Evolutionary conservation across 2,113 vertebrate species (phyloP).

Genomic region (Grammatotria lemairii): DNA sequence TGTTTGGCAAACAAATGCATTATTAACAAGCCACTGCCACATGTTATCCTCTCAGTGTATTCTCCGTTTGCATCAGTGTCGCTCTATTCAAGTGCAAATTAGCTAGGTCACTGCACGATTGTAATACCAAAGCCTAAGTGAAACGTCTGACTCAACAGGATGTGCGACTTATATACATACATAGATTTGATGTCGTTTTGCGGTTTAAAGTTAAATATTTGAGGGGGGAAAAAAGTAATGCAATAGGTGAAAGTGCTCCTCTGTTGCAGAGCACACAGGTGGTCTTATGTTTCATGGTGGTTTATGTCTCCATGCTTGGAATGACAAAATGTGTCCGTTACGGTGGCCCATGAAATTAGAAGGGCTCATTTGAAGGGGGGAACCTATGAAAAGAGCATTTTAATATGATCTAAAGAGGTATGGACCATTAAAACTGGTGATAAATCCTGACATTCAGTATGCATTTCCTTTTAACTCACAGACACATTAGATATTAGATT

Average conservation of each 20-base stretch:
- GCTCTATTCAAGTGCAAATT: slow-evolving; percentile 53
- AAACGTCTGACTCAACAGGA: neutral
- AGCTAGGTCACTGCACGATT: slow-evolving; percentile 20
- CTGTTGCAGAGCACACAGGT: neutral
- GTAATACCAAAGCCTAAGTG: neutral
- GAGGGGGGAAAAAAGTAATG: accelerated
- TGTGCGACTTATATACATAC: neutral
- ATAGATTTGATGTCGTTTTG: neutral
- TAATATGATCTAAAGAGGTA: slow-evolving; percentile 23
- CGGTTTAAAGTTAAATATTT: neutral
- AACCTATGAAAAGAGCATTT: slow-evolving; percentile 18
- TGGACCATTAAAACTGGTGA: slow-evolving; percentile 25
- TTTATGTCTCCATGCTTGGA: neutral
- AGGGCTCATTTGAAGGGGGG: slow-evolving; percentile 3
- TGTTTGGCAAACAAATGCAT: slow-evolving; percentile 70
- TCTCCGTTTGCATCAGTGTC: slow-evolving; percentile 19
- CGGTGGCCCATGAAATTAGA: slow-evolving; percentile 36
- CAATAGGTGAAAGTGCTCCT: neutral
- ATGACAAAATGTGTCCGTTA: slow-evolving; percentile 19
- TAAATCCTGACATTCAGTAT: slow-evolving; percentile 49
- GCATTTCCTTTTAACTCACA: slow-evolving; percentile 42
- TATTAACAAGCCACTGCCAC: slow-evolving; percentile 64
- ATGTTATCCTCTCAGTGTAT: slow-evolving; percentile 36
- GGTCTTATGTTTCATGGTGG: neutral
- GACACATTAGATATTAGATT: slow-evolving; percentile 53